Conservation (phyloP, 2,113 vertebrate genomes). For the Tachysurus vachellii region DNA sequence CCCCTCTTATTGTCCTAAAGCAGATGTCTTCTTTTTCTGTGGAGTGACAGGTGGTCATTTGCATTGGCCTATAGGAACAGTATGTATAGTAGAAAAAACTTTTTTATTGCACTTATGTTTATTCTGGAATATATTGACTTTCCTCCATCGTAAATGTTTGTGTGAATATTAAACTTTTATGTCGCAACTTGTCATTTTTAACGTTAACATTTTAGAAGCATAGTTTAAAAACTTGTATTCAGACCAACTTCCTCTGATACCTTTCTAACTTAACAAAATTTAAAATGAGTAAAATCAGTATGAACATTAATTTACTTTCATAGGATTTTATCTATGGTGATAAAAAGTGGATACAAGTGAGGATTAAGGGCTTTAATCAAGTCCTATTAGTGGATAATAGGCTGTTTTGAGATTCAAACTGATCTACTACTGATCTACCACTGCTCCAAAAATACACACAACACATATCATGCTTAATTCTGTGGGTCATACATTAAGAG, state of each 20-base stretch:
- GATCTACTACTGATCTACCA: background rate
- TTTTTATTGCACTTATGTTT: background rate
- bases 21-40: conserved; percentile 45
- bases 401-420: background rate
- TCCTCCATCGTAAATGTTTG: background rate
- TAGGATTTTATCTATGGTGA: background rate
- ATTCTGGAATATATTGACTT: background rate
- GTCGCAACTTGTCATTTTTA: background rate
- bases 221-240: background rate
- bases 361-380: background rate
- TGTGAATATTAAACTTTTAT: background rate
- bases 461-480: background rate
- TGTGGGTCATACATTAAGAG: background rate
- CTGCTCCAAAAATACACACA: background rate
- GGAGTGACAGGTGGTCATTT: conserved; percentile 56
- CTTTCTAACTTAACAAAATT: background rate
- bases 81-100: conserved; percentile 15
- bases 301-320: background rate
- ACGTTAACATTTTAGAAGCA: background rate
- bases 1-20: conserved; percentile 47
- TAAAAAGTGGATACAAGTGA: background rate
- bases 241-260: background rate
- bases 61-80: conserved; percentile 28
- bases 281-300: background rate
- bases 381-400: background rate